Evolutionary conservation across 2,113 vertebrate genomes (phyloP), one percentile per base, ranked within the genome.

Genomic region (Pithys albifrons): DNA sequence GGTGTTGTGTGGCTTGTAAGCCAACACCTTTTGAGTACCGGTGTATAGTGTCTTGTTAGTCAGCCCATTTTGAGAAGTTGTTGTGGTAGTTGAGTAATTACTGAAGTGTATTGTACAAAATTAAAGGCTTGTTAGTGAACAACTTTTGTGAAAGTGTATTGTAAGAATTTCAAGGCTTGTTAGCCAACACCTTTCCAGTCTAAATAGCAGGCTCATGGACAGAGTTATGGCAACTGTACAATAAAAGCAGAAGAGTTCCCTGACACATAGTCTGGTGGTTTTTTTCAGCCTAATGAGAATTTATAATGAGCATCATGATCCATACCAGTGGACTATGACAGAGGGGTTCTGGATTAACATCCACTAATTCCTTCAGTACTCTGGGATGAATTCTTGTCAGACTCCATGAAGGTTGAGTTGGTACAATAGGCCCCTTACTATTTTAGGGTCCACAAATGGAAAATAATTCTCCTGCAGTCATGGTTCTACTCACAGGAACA

Each of bases 401-500:
- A 5, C 8, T 3, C 2, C 25, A 16, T 22, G 28, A 79, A 12
- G 2, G 7, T 25, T 58, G 9, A 54, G 2, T 11, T 39, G 39
- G 14, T 55, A 59, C 10, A 59, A 27, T 12, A 29, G 19, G 1
- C 4, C 24, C 22, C 12, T 76, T 41, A 33, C 12, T 41, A 25
- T 57, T 80, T 80, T 61, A 76, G 25, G 9, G 19, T 31, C 25
- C 16, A 51, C 22, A 76, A 75, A 61, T 27, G 6, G 22, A 88
- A 71, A 6, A 7, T 9, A 22, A 12, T 4, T 84, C 6, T 2
- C 22, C n/a, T 59, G 1, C 41, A 49, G 7, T 19, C 3, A 4
- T 29, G 52, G 25, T 71, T 43, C 25, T 74, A 9, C 25, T 72
- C 61, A 74, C 0, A 12, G 10, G 7, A 91, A 6, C 0, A 6